Percentiles rank a stretch among this genome's conserved stretches.
Conservation (phyloP, 1,140 invertebrate genomes). For the Nasonia vitripennis region DNA sequence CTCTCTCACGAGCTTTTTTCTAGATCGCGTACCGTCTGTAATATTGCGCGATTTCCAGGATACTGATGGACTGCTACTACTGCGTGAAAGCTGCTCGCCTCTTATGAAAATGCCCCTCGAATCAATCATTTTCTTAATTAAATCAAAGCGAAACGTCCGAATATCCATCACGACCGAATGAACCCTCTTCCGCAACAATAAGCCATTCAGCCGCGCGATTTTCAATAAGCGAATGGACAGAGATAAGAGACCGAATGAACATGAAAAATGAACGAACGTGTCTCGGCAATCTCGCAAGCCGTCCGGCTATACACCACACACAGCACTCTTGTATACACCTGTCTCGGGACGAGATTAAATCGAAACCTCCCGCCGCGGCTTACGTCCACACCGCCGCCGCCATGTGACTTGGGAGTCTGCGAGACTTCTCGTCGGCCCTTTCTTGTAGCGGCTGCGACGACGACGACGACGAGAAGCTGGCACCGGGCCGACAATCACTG, state of each 20-base stretch:
- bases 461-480: background rate
- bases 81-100: too few species aligned
- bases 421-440: background rate
- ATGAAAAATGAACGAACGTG: background rate
- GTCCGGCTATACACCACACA: background rate
- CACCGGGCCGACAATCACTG: background rate
- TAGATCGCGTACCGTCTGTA: background rate
- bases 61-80: background rate
- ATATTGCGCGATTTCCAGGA: background rate
- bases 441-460: background rate
- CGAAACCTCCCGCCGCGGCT: background rate
- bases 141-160: too few species aligned
- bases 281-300: background rate
- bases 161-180: background rate
- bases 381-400: background rate
- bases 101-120: too few species aligned
- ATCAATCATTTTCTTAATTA: too few species aligned
- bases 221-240: background rate
- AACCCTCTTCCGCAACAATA: background rate
- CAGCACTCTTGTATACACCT: background rate
- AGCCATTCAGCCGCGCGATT: background rate
- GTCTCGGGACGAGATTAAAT: constrained; percentile 12
- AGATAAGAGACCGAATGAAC: background rate
- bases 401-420: background rate
- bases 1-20: background rate